A percentile compares a stretch with the other conserved stretches of the same genome.
phyloP scores from a whole-genome alignment of 2,888 invertebrate genomes.

The Papilio gigon region DNA sequence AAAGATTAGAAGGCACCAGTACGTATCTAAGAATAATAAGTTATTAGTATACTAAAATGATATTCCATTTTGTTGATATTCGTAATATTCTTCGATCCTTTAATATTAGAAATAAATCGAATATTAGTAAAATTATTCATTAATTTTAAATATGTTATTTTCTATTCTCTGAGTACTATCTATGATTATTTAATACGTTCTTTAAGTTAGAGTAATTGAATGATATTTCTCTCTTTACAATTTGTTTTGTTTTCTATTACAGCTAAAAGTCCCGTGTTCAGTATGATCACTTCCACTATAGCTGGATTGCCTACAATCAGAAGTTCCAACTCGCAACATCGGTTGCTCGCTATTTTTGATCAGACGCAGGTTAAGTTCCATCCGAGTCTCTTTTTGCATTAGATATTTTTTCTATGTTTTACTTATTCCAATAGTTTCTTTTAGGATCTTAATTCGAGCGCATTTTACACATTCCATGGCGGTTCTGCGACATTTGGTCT shows the following conservation, averaged over 20 bases:
- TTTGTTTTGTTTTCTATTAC: constrained; percentile 46
- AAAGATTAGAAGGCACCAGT: constrained; percentile 87
- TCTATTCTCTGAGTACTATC: no score
- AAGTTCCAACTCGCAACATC: constrained; percentile 84
- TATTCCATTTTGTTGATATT: no score
- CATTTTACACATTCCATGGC: constrained; percentile 86
- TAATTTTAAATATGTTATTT: no score
- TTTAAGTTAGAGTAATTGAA: no score
- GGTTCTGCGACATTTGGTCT: constrained; percentile 87
- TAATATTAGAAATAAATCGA: no score
- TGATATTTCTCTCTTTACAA: no score
- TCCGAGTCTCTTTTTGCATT: not conserved
- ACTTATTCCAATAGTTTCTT: constrained; percentile 43
- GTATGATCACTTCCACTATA: constrained; percentile 88
- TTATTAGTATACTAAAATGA: no score
- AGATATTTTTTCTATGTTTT: not conserved
- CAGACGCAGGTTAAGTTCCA: constrained; percentile 73
- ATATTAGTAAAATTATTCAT: no score
- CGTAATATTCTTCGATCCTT: no score
- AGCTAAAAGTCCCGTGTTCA: constrained; percentile 91
- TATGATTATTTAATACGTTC: no score
- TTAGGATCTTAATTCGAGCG: constrained; percentile 86
- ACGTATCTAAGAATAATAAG: no score
- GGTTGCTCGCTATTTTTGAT: constrained; percentile 83
- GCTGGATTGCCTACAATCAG: constrained; percentile 89